phyloP scores from a whole-genome alignment of 2,797 vertebrate genomes.

The Borostomias antarcticus region DNA sequence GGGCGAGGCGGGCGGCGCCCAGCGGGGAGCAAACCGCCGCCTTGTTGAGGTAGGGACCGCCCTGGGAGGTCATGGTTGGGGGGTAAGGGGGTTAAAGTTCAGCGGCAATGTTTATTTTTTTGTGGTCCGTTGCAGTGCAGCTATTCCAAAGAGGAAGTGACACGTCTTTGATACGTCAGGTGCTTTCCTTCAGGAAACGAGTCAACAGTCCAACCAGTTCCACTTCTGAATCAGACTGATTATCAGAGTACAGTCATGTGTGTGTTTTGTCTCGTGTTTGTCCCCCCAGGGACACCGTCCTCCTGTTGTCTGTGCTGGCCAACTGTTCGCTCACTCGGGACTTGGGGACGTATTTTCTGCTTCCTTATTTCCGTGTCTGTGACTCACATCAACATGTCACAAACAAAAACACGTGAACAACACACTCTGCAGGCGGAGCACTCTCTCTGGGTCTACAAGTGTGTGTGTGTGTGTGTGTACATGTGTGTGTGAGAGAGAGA shows the following conservation, averaged over 20 bases:
- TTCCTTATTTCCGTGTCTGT: background rate
- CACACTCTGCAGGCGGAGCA: too few species aligned
- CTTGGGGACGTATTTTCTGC: too few species aligned
- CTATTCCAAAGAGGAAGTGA: background rate
- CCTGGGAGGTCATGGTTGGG: constrained; percentile 74
- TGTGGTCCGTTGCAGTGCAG: background rate
- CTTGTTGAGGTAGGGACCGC: constrained; percentile 81
- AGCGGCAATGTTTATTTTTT: background rate
- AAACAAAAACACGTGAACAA: background rate
- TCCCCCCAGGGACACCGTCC: too few species aligned
- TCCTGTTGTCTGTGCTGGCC: too few species aligned
- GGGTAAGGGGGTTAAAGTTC: background rate
- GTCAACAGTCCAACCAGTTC: too few species aligned
- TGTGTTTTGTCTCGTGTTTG: too few species aligned
- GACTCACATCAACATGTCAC: background rate
- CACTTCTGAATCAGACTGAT: too few species aligned
- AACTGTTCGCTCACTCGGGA: too few species aligned
- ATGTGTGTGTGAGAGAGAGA: constrained; percentile 17
- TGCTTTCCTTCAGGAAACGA: too few species aligned
- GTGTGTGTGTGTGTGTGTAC: background rate
- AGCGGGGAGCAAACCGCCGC: constrained; percentile 81
- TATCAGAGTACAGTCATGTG: too few species aligned
- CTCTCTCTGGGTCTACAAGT: too few species aligned
- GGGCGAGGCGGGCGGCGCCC: constrained; percentile 84
- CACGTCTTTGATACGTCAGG: too few species aligned